Conservation (phyloP, 2,888 invertebrate genomes). For the Nephrotoma appendiculata region DNA sequence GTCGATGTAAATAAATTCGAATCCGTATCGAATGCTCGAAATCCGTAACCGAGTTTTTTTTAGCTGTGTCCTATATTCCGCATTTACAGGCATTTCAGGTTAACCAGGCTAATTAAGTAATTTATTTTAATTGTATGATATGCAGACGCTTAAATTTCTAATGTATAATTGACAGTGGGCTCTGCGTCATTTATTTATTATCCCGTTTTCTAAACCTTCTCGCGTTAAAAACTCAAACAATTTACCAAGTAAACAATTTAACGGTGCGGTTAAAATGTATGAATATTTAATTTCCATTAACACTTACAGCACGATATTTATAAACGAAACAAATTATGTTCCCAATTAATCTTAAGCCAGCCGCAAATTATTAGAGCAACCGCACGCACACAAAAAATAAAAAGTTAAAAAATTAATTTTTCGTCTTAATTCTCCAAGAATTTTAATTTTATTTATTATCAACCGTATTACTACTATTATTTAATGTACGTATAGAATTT, state of each 20-base stretch:
- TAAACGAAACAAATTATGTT: not conserved
- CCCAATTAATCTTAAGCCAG: not conserved
- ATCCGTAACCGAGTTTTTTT: too few relatives aligned
- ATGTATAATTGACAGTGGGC: too few relatives aligned
- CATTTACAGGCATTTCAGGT: too few relatives aligned
- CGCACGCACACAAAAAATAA: not conserved
- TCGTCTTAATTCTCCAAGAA: not conserved
- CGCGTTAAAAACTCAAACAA: too few relatives aligned
- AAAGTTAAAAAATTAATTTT: not conserved
- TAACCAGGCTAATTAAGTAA: too few relatives aligned
- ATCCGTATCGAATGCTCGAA: too few relatives aligned
- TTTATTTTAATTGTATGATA: too few relatives aligned
- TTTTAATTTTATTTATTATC: not conserved
- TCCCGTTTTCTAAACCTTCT: too few relatives aligned
- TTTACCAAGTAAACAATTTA: not conserved
- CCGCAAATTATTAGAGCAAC: not conserved
- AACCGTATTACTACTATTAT: not conserved
- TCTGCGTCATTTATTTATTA: too few relatives aligned
- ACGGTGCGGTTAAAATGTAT: not conserved
- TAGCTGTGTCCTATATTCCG: too few relatives aligned
- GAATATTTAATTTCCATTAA: not conserved
- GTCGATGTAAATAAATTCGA: too few relatives aligned
- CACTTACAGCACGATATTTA: not conserved
- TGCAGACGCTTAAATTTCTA: too few relatives aligned
- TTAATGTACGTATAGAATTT: not conserved